Evolutionary conservation across 2,888 invertebrate species (phyloP).

Genomic region (Antitype chi): DNA sequence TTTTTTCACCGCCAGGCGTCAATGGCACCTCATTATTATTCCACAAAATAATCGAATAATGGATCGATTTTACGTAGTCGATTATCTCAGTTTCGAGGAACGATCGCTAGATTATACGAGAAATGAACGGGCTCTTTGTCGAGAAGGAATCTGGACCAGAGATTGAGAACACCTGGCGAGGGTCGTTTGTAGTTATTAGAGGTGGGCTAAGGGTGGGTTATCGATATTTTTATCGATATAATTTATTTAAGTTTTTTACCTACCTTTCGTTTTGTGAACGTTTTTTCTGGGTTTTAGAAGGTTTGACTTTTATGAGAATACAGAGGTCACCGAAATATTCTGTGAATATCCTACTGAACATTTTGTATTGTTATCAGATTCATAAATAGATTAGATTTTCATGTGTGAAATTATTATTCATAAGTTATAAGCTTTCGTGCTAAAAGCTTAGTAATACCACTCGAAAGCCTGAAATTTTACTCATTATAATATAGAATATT

Average conservation of each 20-base stretch:
- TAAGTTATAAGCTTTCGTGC: background rate
- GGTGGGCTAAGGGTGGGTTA: slow-evolving; percentile 63
- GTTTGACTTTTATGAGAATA: background rate
- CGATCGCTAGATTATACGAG: slow-evolving; percentile 78
- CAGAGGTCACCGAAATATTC: background rate
- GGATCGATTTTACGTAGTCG: slow-evolving; percentile 77
- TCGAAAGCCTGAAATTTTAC: background rate
- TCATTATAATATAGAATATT: background rate
- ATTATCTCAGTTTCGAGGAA: slow-evolving; percentile 83
- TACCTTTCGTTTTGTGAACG: background rate
- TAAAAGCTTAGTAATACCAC: background rate
- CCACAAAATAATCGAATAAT: slow-evolving; percentile 83
- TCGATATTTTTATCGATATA: slow-evolving; percentile 54
- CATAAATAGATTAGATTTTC: background rate
- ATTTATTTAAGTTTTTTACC: slow-evolving; percentile 5
- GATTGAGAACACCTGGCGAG: slow-evolving; percentile 81
- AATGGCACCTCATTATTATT: slow-evolving; percentile 85
- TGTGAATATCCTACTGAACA: background rate
- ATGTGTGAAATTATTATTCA: background rate
- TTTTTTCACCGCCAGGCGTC: slow-evolving; percentile 74
- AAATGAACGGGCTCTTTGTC: slow-evolving; percentile 77
- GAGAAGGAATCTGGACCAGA: slow-evolving; percentile 71
- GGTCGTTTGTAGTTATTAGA: slow-evolving; percentile 70
- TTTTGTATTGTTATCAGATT: too few species aligned
- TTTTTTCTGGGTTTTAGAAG: background rate